Evolutionary conservation across 2,113 vertebrate species (phyloP).

Genomic region (Dromiciops gliroides): DNA sequence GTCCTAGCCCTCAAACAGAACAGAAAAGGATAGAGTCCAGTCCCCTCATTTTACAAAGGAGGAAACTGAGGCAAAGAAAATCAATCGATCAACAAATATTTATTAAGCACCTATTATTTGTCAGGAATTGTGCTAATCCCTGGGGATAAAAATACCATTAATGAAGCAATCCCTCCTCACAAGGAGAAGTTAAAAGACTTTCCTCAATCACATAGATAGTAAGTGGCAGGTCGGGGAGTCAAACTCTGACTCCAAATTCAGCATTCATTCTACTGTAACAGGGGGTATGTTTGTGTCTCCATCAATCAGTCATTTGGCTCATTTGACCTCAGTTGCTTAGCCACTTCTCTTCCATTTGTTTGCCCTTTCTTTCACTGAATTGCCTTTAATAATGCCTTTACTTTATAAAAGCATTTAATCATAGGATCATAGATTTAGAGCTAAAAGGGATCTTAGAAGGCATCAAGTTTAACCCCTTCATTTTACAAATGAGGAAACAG

Average conservation of each 20-base stretch:
- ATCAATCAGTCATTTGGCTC: neutral
- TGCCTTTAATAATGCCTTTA: neutral
- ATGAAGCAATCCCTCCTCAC: neutral
- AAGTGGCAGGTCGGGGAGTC: neutral
- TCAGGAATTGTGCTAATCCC: neutral
- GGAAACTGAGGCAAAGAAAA: neutral
- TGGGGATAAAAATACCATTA: neutral
- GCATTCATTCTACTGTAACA: neutral
- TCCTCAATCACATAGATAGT: neutral
- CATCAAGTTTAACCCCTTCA: neutral
- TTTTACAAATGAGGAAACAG: neutral
- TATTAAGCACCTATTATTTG: neutral
- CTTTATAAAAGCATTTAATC: neutral
- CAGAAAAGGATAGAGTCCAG: neutral
- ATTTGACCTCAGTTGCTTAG: neutral
- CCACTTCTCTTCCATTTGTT: neutral
- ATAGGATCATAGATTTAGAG: neutral
- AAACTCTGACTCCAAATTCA: neutral
- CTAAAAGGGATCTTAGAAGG: neutral
- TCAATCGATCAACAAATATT: neutral
- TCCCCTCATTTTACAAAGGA: neutral
- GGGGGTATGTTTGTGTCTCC: neutral
- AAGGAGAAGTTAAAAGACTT: neutral
- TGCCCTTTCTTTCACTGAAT: neutral
- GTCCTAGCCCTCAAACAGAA: neutral